Base-by-base conservation (phyloP, 2,888 invertebrate species). In the Crematogaster levior region DNA sequence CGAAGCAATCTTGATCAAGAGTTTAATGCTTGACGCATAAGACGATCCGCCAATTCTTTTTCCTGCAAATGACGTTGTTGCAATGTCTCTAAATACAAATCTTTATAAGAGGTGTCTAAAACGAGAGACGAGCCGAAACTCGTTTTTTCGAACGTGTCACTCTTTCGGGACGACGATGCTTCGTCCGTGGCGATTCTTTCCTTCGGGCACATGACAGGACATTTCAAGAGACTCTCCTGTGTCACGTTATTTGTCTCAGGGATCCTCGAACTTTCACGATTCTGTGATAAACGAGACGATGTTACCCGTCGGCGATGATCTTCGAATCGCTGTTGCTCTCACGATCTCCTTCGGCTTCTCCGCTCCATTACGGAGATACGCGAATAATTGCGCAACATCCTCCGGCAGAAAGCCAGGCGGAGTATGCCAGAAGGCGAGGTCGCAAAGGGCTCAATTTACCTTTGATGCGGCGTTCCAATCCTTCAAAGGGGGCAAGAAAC, bases 11-110 rank as follows among this genome's bases (percentile, higher is more conserved):
- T 10, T 15, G 56, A 51, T 85, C 81, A 84, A 10, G 46, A 51
- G 12, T 65, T 61, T n/a, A 70, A 46, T 27, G 66, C 43, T 79
- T 83, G 81, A 21, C 63, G 82, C 79, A 88, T 79, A 66, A 92
- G 87, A 65, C 85, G 87, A 70, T 92, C 89, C 58, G 91, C 85
- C 84, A 85, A 82, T 72, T 84, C 85, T 77, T 89, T 93, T 81
- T 93, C 92, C 46, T 86, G 83, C 63, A 90, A 82, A 82, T 92
- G 92, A 82, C 92, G 90, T 37, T 86, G 86, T 66, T 86, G 87
- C 51, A 92, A 84, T 12, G 79, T 86, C 61, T 88, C 87, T 60
- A 92, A 84, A 58, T 88, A 85, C 77, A 85, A 79, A 63, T 90
- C 85, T 37, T 91, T 89, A 37, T 81, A 21, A 72, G 46, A 34